phyloP scores from a whole-genome alignment of 37 sponge, comb jelly and placozoan species.

The Aplysina aerophoba region DNA sequence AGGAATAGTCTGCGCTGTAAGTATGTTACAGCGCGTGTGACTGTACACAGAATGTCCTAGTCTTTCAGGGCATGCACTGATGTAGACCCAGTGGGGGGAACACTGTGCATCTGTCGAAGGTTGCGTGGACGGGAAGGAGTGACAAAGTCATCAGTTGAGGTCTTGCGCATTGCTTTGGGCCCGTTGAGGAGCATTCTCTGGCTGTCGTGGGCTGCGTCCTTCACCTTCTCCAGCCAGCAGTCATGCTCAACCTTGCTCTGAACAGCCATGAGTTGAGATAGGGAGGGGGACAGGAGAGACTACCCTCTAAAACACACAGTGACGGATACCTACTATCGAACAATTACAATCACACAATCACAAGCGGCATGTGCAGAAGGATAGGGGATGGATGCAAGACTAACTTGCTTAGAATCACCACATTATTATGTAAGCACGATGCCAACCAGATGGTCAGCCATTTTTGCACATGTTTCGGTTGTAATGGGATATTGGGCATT shows the following conservation, averaged over 20 bases:
- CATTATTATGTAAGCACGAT: no score
- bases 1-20: no score
- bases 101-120: constrained; percentile 25
- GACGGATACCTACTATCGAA: background rate
- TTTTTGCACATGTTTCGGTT: no score
- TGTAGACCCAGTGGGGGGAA: constrained; percentile 9
- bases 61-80: no score
- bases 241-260: constrained; percentile 13
- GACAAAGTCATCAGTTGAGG: background rate
- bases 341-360: no score
- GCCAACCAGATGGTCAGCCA: no score
- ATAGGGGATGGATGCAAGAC: no score
- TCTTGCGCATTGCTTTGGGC: constrained; percentile 18
- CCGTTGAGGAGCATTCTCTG: background rate
- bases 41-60: no score
- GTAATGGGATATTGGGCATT: no score
- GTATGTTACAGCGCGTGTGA: no score
- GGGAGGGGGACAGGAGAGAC: background rate
- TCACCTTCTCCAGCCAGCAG: constrained; percentile 11
- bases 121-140: background rate
- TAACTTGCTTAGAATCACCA: no score
- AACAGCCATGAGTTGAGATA: background rate
- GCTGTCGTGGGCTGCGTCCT: constrained; percentile 8
- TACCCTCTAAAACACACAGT: background rate
- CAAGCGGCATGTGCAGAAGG: no score